Conservation (phyloP, 2,797 vertebrate species). For the Synanceia verrucosa region DNA sequence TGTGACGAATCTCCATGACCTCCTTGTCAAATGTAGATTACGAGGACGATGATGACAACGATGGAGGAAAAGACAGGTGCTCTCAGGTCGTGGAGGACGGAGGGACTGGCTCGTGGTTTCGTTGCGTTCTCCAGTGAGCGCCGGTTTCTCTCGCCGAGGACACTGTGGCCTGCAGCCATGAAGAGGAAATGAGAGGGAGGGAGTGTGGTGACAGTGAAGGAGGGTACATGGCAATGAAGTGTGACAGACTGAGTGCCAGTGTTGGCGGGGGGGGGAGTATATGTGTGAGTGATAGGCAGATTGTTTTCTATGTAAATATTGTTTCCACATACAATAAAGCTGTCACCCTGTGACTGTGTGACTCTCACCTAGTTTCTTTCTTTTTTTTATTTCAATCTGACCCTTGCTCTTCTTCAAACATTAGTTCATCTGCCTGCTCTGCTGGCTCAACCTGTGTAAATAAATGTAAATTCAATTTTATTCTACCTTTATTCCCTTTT, state of each 20-base stretch:
- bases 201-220: slow-evolving; percentile 32
- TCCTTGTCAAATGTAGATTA: slow-evolving; percentile 61
- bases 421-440: slow-evolving; percentile 41
- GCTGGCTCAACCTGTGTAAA: slow-evolving; percentile 60
- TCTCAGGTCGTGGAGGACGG: slow-evolving; percentile 35
- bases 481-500: slow-evolving; percentile 33
- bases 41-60: slow-evolving; percentile 48
- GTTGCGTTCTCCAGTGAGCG: slow-evolving; percentile 82
- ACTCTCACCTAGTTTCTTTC: slow-evolving; percentile 59
- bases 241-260: slow-evolving; percentile 65
- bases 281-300: slow-evolving; percentile 60
- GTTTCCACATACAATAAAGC: slow-evolving; percentile 79
- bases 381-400: slow-evolving; percentile 22
- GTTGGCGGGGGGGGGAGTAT: slow-evolving; percentile 36
- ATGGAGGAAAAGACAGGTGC: slow-evolving; percentile 36
- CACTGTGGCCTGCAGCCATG: slow-evolving; percentile 61
- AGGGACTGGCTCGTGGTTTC: slow-evolving; percentile 72
- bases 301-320: slow-evolving; percentile 80
- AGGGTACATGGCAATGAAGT: slow-evolving; percentile 58
- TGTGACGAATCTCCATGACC: slow-evolving; percentile 33
- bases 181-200: slow-evolving; percentile 58
- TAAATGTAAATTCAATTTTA: slow-evolving; percentile 76
- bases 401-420: slow-evolving; percentile 58
- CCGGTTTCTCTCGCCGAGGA: slow-evolving; percentile 66
- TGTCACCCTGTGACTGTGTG: slow-evolving; percentile 68